A percentile compares a stretch with the other conserved stretches of the same genome.
Conservation (phyloP, 2,888 invertebrate species). For the Nomada hirtipes region DNA sequence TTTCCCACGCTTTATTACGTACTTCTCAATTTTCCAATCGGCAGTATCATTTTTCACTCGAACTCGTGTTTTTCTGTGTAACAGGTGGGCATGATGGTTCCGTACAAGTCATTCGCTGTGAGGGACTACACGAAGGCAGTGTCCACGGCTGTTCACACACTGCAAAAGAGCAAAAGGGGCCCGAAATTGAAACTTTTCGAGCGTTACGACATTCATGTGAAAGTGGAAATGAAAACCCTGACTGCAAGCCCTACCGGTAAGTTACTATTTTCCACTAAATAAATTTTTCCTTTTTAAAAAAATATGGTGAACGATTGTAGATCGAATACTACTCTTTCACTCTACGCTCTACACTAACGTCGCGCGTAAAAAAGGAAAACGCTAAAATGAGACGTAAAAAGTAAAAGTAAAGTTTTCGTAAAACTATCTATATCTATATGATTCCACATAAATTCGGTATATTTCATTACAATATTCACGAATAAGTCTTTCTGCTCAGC, state of each 20-base stretch:
- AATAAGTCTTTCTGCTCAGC: too few relatives aligned
- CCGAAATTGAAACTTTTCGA: constrained; percentile 89
- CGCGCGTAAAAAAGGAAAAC: too few relatives aligned
- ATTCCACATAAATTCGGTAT: too few relatives aligned
- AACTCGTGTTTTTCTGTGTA: constrained; percentile 38
- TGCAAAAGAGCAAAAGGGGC: constrained; percentile 86
- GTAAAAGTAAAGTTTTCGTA: too few relatives aligned
- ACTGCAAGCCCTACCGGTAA: constrained; percentile 92
- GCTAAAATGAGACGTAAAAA: too few relatives aligned
- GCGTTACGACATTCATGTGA: constrained; percentile 89
- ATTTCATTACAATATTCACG: too few relatives aligned
- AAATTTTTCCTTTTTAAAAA: not conserved
- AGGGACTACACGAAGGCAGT: constrained; percentile 90
- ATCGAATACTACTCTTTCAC: too few relatives aligned
- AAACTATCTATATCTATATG: too few relatives aligned
- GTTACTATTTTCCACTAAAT: constrained; percentile 73
- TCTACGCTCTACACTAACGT: too few relatives aligned
- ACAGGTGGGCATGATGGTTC: constrained; percentile 91
- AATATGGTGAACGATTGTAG: not conserved
- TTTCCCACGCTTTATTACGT: too few relatives aligned
- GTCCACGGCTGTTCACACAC: constrained; percentile 88
- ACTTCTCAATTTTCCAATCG: not conserved
- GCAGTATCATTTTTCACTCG: not conserved
- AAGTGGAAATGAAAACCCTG: constrained; percentile 89
- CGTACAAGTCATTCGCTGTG: constrained; percentile 91